Percentiles rank a stretch among this genome's conserved stretches.
These are phyloP conservation scores for Poicephalus meyeri DNA, from an alignment of 2,113 vertebrate species.

Conservation along the genomic window DNA sequence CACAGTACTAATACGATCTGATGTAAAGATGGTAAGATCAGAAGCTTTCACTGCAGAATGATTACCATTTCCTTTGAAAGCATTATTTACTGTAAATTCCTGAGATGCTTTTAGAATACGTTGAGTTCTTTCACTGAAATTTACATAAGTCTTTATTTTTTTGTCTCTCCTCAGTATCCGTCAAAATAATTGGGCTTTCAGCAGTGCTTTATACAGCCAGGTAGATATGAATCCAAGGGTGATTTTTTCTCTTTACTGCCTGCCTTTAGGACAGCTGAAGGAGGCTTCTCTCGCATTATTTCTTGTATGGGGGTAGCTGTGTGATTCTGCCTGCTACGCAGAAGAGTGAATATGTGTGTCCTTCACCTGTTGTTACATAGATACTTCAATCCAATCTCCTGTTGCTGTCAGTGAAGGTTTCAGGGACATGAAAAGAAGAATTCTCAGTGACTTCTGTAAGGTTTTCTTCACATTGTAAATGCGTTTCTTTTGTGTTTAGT, in stretches of 20 bases:
- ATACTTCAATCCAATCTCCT: not conserved
- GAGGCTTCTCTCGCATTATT: not conserved
- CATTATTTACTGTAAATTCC: slow-evolving; percentile 52
- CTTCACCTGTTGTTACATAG: not conserved
- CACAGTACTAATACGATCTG: slow-evolving; percentile 28
- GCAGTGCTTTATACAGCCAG: not conserved
- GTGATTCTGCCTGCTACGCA: not conserved
- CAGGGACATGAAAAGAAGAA: not conserved
- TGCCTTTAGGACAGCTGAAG: not conserved
- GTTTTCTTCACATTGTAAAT: not conserved
- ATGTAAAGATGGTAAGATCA: slow-evolving; percentile 52
- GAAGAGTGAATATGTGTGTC: not conserved
- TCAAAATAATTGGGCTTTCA: slow-evolving; percentile 46
- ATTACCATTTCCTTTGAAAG: slow-evolving; percentile 52
- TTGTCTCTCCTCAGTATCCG: not conserved
- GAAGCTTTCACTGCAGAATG: slow-evolving; percentile 37
- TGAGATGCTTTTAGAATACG: not conserved
- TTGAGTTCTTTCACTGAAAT: not conserved
- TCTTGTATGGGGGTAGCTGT: not conserved
- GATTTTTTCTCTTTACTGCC: not conserved
- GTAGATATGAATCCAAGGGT: not conserved
- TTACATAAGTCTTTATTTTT: slow-evolving; percentile 20
- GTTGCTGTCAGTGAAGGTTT: not conserved
- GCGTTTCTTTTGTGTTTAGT: not conserved
- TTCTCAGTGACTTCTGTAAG: not conserved